Evolutionary conservation across 2,888 invertebrate genomes (phyloP), one percentile per base, ranked within the genome.

Genomic region (Dryomyza anilis): DNA sequence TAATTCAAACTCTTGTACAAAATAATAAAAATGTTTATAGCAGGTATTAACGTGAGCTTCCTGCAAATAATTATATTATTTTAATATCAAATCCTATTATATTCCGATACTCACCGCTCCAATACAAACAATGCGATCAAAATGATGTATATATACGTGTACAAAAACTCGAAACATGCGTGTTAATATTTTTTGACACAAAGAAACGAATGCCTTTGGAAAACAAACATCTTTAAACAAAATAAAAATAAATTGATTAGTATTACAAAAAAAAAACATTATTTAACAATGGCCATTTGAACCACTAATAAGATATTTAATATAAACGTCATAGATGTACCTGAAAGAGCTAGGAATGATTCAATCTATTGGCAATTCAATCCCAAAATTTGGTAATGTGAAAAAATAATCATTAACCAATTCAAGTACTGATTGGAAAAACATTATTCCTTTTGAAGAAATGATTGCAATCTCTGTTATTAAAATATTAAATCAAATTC

Each of bases 41-140:
- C 95, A 95, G 1, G 95, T 94, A 82, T 96, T 96, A 0, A 95
- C 93, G 78, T 96, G 95, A 19, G 95, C 94, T 82, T 96, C 95
- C 81, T 79, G 67, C 33, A 71, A 70, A 25, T 58, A 56, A 58
- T 8, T 46, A 27, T 21, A 14, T 30, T 55, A 30, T 55, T 30
- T 16, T 33, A 16, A 55, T 33, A 25, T 25, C 8, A 46, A 12
- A 23, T 3, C 14, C 25, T n/a, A 23, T 1, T 60, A 48, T 14
- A n/a, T 7, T 1, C n/a, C n/a, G n/a, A 16, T 74, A 87, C 90
- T 89, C 85, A 94, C 94, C 36, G 95, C 95, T 72, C 94, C 92
- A 74, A 95, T 91, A 50, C 91, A 89, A 25, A 93, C 91, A 68
- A 96, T 87, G 74, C 93, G 88, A 79, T 96, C 95, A 82, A 96